These are phyloP conservation scores for Agonopterix subpropinquella DNA, from an alignment of 2,888 invertebrate genomes.

Conservation along the genomic window DNA sequence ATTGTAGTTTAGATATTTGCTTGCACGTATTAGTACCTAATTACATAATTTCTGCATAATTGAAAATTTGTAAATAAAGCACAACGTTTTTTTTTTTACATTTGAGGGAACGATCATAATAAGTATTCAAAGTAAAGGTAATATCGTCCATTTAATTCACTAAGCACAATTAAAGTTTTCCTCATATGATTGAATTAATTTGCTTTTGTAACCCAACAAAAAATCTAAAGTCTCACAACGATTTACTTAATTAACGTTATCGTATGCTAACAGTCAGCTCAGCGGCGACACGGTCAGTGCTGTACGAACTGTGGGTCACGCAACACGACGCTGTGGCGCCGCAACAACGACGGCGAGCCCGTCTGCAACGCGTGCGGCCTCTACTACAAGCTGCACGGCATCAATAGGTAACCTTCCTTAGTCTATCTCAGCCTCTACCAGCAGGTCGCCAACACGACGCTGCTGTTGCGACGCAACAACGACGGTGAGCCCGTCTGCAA, in stretches of 20 bases:
- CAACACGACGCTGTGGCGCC: slow-evolving; percentile 97
- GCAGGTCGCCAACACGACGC: slow-evolving; percentile 97
- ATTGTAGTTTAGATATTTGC: too few species aligned
- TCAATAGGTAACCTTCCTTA: slow-evolving; percentile 73
- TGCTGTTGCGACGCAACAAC: slow-evolving; percentile 97
- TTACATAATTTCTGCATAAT: too few species aligned
- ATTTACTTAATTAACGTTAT: slow-evolving; percentile 12
- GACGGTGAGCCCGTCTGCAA: slow-evolving; percentile 99
- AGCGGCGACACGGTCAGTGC: slow-evolving; percentile 90
- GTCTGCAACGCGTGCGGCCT: slow-evolving; percentile 99
- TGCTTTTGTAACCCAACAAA: too few species aligned
- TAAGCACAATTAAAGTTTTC: too few species aligned
- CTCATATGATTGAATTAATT: too few species aligned
- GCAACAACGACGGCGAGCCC: slow-evolving; percentile 98
- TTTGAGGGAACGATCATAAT: too few species aligned
- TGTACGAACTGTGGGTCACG: slow-evolving; percentile 99
- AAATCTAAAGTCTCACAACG: background rate
- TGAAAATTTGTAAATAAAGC: too few species aligned
- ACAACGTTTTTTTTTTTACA: too few species aligned
- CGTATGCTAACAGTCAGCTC: slow-evolving; percentile 80
- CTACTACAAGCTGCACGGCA: slow-evolving; percentile 96
- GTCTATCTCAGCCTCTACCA: slow-evolving; percentile 43
- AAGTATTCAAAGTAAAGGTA: too few species aligned
- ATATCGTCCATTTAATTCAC: too few species aligned
- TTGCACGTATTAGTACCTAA: too few species aligned